A percentile compares a stretch with the other conserved stretches of the same genome.
phyloP scores from a whole-genome alignment of 1,140 invertebrate genomes.

The Bombyx mandarina region DNA sequence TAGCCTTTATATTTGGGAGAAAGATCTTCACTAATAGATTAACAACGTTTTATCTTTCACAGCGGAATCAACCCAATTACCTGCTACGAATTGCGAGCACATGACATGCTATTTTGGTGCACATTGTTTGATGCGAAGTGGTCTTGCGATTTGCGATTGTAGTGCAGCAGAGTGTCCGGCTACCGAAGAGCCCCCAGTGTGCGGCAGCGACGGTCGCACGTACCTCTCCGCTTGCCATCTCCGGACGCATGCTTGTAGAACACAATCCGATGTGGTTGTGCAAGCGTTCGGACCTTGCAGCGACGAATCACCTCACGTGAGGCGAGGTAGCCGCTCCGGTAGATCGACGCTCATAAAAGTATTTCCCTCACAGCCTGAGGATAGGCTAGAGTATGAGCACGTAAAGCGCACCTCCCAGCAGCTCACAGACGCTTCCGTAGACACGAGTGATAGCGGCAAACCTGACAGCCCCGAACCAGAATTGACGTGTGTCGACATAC shows the following conservation, averaged over 20 bases:
- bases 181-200: constrained; percentile 71
- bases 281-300: constrained; percentile 82
- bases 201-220: constrained; percentile 84
- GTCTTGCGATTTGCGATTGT: constrained; percentile 80
- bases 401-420: constrained; percentile 31
- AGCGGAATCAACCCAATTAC: constrained; percentile 77
- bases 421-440: constrained; percentile 49
- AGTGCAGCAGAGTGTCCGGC: constrained; percentile 73
- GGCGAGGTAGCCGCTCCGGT: constrained; percentile 57
- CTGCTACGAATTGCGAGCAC: constrained; percentile 79
- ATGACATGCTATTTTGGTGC: constrained; percentile 88
- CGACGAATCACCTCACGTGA: constrained; percentile 43
- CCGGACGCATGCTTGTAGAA: constrained; percentile 80
- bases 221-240: constrained; percentile 82
- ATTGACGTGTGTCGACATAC: constrained; percentile 46
- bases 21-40: background rate
- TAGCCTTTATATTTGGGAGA: too few species aligned
- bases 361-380: constrained; percentile 3
- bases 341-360: constrained; percentile 11
- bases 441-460: constrained; percentile 59
- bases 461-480: constrained; percentile 57
- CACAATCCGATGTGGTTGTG: constrained; percentile 85
- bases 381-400: constrained; percentile 16
- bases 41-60: constrained; percentile 7
- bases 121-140: constrained; percentile 80